Evolutionary conservation across 2,113 vertebrate genomes (phyloP).

Genomic region (Formicarius rufipectus): DNA sequence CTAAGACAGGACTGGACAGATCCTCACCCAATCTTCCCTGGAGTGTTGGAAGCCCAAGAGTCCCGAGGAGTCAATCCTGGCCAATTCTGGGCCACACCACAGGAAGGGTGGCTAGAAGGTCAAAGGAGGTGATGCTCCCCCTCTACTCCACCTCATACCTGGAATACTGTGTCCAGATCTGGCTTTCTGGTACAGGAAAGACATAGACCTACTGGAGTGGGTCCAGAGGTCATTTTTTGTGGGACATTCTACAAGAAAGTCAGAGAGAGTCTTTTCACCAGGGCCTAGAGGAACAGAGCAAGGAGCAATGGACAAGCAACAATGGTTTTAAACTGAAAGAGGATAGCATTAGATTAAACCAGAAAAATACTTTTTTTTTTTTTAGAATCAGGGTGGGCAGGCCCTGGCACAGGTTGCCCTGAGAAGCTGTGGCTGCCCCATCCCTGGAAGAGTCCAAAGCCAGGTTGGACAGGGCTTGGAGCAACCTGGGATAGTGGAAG

Average conservation of each 20-base stretch:
- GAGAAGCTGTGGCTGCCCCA: background rate
- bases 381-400: fast-evolving
- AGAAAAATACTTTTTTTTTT: background rate
- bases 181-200: background rate
- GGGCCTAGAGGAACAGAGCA: background rate
- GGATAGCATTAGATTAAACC: too few species aligned
- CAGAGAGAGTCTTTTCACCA: background rate
- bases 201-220: background rate
- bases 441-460: background rate
- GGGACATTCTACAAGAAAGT: background rate
- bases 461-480: background rate
- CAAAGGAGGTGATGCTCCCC: fast-evolving
- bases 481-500: background rate
- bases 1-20: background rate
- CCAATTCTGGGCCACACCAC: fast-evolving
- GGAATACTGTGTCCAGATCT: background rate
- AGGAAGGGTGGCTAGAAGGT: background rate
- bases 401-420: fast-evolving
- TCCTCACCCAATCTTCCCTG: background rate
- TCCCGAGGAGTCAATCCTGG: background rate
- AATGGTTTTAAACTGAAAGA: background rate
- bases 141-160: fast-evolving
- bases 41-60: background rate
- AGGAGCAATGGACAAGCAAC: background rate
- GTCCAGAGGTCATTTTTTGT: background rate